phyloP scores from a whole-genome alignment of 2,113 vertebrate genomes.

The Protobothrops mucrosquamatus region DNA sequence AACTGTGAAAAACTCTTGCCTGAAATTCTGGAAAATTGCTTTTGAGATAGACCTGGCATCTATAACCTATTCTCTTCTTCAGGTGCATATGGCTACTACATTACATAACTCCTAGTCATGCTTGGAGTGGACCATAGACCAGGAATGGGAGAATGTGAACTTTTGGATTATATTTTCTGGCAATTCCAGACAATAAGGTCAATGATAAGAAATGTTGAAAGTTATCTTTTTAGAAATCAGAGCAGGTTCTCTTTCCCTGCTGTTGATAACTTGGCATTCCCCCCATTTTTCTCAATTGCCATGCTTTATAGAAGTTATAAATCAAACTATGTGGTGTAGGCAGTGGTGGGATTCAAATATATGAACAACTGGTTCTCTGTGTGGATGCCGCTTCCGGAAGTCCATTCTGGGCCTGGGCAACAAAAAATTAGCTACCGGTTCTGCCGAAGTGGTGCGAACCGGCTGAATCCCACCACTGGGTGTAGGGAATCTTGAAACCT shows the following conservation, averaged over 20 bases:
- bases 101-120: background rate
- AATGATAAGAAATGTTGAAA: background rate
- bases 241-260: background rate
- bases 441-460: no score
- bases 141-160: background rate
- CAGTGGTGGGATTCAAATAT: no score
- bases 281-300: background rate
- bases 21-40: background rate
- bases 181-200: background rate
- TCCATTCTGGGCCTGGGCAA: no score
- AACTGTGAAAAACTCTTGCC: background rate
- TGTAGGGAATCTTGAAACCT: background rate
- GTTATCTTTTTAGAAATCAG: background rate
- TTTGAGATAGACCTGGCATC: no score
- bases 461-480: no score
- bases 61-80: background rate
- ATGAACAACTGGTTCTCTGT: no score
- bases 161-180: background rate
- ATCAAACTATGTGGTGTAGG: background rate
- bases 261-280: background rate
- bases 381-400: no score
- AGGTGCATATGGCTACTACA: background rate
- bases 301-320: background rate
- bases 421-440: no score
- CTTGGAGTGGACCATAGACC: background rate